These are phyloP conservation scores for Thymelicus sylvestris DNA, from an alignment of 2,888 invertebrate species.

Conservation along the genomic window DNA sequence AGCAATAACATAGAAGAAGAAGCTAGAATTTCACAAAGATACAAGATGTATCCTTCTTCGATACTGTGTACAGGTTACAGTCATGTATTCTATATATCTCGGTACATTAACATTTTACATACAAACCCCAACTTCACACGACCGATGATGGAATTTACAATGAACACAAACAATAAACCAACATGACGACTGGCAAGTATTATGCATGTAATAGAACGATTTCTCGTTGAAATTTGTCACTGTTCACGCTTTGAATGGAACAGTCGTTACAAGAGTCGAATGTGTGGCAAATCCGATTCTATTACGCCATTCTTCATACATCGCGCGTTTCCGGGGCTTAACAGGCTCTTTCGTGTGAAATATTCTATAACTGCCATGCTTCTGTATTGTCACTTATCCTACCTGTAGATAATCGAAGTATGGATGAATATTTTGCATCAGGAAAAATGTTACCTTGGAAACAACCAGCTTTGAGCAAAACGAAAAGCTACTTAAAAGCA, in stretches of 20 bases:
- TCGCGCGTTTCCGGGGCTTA: conserved; percentile 18
- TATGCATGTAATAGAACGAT: conserved; percentile 8
- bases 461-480: too few relatives aligned
- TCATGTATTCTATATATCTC: too few relatives aligned
- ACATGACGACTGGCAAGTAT: not conserved
- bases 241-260: conserved; percentile 23
- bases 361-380: conserved; percentile 9
- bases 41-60: too few relatives aligned
- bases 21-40: too few relatives aligned
- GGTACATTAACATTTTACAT: too few relatives aligned
- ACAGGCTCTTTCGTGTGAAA: conserved; percentile 11
- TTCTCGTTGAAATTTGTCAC: conserved; percentile 19
- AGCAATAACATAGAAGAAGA: too few relatives aligned
- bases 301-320: conserved; percentile 24
- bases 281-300: conserved; percentile 30
- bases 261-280: conserved; percentile 11
- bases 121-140: not conserved
- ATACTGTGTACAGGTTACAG: too few relatives aligned
- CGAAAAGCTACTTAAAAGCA: not conserved
- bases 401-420: not conserved
- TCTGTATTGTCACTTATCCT: not conserved
- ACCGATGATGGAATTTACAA: not conserved
- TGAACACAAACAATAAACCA: conserved; percentile 1
- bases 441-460: not conserved
- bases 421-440: not conserved